Evolutionary conservation across 2,888 invertebrate species (phyloP).

Genomic region (Cheilosia vulpina): DNA sequence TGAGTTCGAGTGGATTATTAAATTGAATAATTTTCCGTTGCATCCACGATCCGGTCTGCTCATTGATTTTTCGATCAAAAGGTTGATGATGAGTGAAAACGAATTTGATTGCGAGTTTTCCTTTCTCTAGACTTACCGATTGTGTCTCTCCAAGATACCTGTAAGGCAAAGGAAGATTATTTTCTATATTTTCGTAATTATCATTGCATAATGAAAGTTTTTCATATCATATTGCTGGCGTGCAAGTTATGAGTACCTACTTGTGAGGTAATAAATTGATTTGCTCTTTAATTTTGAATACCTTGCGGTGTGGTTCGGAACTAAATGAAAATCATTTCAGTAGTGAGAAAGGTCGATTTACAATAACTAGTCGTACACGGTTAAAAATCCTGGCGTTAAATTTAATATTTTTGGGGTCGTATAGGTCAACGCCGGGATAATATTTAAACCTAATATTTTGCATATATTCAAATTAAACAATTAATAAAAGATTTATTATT

Average conservation of each 20-base stretch:
- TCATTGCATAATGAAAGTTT: conserved; percentile 11
- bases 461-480: too few species aligned
- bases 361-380: too few species aligned
- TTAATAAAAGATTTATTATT: too few species aligned
- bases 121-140: background rate
- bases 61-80: conserved; percentile 60
- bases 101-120: conserved; percentile 13
- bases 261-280: too few species aligned
- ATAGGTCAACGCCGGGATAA: too few species aligned
- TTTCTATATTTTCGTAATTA: conserved; percentile 34
- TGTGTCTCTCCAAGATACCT: conserved; percentile 1
- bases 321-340: too few species aligned
- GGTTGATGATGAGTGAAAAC: conserved; percentile 55
- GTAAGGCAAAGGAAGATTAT: conserved; percentile 8
- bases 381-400: too few species aligned
- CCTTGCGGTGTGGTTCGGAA: too few species aligned
- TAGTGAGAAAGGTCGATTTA: too few species aligned
- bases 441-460: too few species aligned
- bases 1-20: conserved; percentile 66
- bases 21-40: conserved; percentile 70
- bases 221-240: background rate
- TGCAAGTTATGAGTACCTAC: background rate
- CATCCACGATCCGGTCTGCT: conserved; percentile 48
- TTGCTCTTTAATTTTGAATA: too few species aligned
- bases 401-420: too few species aligned